These are phyloP conservation scores for Burhinus bistriatus DNA, from an alignment of 2,113 vertebrate species.

Conservation along the genomic window DNA sequence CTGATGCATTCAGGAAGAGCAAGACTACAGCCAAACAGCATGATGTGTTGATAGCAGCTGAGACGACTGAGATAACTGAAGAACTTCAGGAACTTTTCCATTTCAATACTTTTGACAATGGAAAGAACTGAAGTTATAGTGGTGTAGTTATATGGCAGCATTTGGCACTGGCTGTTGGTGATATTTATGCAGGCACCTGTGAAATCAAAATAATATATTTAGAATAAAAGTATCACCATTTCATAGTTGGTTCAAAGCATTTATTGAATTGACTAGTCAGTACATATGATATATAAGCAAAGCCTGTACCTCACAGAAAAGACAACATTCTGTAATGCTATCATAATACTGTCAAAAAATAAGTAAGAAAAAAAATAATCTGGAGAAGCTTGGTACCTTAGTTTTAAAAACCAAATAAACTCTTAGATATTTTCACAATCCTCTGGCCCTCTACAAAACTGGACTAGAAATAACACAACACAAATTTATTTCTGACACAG, in stretches of 20 bases:
- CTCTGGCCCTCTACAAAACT: background rate
- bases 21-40: conserved; percentile 94
- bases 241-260: background rate
- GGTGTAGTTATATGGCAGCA: conserved; percentile 89
- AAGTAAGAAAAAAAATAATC: background rate
- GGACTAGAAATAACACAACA: background rate
- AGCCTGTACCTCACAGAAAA: background rate
- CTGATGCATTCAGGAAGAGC: conserved; percentile 88
- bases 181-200: conserved; percentile 83
- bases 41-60: conserved; percentile 93
- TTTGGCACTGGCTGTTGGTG: conserved; percentile 86
- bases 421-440: background rate
- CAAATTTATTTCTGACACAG: background rate
- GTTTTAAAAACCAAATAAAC: background rate
- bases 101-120: conserved; percentile 84
- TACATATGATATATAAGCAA: background rate
- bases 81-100: conserved; percentile 95
- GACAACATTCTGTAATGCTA: background rate
- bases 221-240: background rate
- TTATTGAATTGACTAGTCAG: background rate
- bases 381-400: background rate
- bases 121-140: conserved; percentile 76
- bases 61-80: conserved; percentile 91
- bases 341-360: background rate
- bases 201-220: conserved; percentile 55